Percentiles rank a stretch among this genome's conserved stretches.
Evolutionary conservation across 2,888 invertebrate genomes (phyloP).

Genomic region (Epirrhoe tristata): DNA sequence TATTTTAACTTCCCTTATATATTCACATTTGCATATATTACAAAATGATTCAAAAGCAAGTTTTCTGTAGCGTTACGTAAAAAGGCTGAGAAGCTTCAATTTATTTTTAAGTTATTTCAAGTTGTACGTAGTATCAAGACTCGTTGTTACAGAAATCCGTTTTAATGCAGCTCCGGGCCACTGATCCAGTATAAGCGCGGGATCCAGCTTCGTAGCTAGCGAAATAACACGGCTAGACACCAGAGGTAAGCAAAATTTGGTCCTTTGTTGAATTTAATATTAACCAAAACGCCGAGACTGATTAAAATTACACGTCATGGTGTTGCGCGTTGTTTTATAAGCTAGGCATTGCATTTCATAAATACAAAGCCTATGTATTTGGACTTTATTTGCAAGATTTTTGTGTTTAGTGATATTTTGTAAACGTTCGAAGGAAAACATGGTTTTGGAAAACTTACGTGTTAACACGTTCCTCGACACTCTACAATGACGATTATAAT

Average conservation of each 20-base stretch:
- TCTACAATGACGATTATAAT: too few species aligned
- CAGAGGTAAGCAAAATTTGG: constrained; percentile 43
- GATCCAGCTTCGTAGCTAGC: constrained; percentile 51
- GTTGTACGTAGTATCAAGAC: constrained; percentile 54
- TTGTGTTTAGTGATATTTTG: not conserved
- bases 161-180: constrained; percentile 60
- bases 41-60: not conserved
- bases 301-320: constrained; percentile 14
- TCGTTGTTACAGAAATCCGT: constrained; percentile 56
- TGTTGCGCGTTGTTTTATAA: constrained; percentile 6
- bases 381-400: not conserved
- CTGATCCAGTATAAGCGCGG: constrained; percentile 64
- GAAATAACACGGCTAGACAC: constrained; percentile 56
- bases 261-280: constrained; percentile 27
- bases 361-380: not conserved
- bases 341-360: not conserved
- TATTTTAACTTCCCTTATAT: too few species aligned
- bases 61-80: not conserved
- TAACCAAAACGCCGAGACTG: constrained; percentile 26
- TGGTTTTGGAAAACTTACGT: not conserved
- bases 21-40: too few species aligned
- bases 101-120: constrained; percentile 46
- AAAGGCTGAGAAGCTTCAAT: constrained; percentile 13
- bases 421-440: not conserved
- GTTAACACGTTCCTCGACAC: too few species aligned